A percentile compares a stretch with the other conserved stretches of the same genome.
Evolutionary conservation across 2,888 invertebrate species (phyloP).

Genomic region (Lithosia quadra): DNA sequence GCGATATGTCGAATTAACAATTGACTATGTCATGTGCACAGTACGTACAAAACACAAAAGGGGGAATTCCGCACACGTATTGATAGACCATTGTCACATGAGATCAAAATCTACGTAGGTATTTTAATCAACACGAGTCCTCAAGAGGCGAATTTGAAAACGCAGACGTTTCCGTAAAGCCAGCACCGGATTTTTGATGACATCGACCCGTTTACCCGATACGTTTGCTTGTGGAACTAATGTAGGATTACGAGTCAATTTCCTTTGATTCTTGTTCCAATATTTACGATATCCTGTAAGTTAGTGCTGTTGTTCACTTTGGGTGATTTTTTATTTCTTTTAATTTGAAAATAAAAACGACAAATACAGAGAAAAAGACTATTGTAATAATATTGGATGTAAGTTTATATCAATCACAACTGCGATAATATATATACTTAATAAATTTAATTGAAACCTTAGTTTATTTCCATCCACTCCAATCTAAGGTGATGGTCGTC

Average conservation of each 20-base stretch:
- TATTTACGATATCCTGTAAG: conserved; percentile 27
- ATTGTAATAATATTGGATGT: too few species aligned
- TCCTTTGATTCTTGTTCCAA: conserved; percentile 36
- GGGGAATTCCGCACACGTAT: conserved; percentile 43
- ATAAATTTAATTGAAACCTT: too few species aligned
- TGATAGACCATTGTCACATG: conserved; percentile 47
- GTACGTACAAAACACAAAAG: conserved; percentile 31
- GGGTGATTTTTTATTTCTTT: background rate
- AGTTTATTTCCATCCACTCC: too few species aligned
- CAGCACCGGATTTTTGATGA: conserved; percentile 48
- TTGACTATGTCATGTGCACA: conserved; percentile 62
- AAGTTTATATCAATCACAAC: too few species aligned
- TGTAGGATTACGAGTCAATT: conserved; percentile 45
- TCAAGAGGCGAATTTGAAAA: conserved; percentile 59
- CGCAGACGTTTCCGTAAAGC: conserved; percentile 55
- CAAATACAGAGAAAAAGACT: too few species aligned
- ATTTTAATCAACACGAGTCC: conserved; percentile 73
- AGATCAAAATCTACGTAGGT: conserved; percentile 64
- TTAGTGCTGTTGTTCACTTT: background rate
- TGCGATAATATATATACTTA: too few species aligned
- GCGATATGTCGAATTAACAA: conserved; percentile 63
- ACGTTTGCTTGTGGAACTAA: conserved; percentile 42
- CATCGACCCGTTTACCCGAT: conserved; percentile 40
- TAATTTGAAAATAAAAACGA: background rate
- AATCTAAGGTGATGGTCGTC: too few species aligned